phyloP scores from a whole-genome alignment of 1,140 invertebrate genomes.

The Sinonovacula constricta region DNA sequence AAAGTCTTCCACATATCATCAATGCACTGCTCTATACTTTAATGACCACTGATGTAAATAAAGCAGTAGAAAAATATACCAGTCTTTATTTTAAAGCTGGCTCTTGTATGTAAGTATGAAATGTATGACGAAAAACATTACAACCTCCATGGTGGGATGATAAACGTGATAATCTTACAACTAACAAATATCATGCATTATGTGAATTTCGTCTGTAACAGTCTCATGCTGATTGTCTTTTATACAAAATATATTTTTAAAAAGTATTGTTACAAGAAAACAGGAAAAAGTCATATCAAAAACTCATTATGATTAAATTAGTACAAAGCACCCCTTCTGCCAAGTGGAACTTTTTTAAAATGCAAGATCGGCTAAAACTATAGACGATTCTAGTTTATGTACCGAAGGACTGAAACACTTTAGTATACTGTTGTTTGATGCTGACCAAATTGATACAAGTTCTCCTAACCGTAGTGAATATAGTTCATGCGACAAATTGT shows the following conservation, averaged over 20 bases:
- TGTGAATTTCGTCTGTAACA: background rate
- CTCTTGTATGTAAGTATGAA: background rate
- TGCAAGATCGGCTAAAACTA: background rate
- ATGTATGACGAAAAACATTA: background rate
- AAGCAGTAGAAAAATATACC: background rate
- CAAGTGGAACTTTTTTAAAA: conserved; percentile 3
- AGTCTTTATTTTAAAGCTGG: background rate
- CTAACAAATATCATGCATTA: background rate
- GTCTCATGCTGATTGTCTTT: background rate
- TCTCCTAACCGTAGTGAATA: background rate
- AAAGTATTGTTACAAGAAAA: background rate
- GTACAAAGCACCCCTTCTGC: conserved; percentile 4
- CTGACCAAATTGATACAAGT: too few species aligned
- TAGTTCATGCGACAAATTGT: background rate
- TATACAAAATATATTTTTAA: conserved; percentile 22
- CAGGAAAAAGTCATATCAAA: background rate
- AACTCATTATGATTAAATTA: background rate
- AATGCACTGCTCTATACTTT: background rate
- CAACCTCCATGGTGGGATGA: conserved; percentile 29
- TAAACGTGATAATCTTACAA: conserved; percentile 2
- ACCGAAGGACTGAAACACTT: conserved; percentile 6
- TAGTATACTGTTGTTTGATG: background rate
- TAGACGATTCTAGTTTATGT: background rate
- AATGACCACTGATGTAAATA: conserved; percentile 2
- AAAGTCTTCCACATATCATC: background rate